These are phyloP conservation scores for Malaclemys terrapin DNA, from an alignment of 2,113 vertebrate genomes.

Conservation along the genomic window DNA sequence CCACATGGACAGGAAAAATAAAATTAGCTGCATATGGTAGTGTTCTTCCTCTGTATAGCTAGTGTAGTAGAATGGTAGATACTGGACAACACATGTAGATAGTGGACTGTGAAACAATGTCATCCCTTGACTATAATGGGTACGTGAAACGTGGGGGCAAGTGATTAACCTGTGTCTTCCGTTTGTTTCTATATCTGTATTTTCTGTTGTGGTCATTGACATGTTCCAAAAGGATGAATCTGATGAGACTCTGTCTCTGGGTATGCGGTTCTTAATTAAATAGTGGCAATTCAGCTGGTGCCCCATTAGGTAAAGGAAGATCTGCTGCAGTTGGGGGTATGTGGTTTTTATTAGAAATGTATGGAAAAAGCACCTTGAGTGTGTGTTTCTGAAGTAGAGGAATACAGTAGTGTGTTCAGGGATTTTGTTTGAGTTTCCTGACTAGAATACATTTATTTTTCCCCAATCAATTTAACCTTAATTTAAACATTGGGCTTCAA, in stretches of 20 bases:
- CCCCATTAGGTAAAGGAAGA: background rate
- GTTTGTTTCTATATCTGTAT: background rate
- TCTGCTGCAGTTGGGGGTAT: accelerated
- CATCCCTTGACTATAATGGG: background rate
- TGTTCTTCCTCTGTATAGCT: background rate
- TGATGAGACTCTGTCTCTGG: background rate
- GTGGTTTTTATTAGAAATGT: background rate
- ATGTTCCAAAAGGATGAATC: background rate
- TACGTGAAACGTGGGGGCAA: background rate
- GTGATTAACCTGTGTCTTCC: background rate
- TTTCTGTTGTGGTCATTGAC: background rate
- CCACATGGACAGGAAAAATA: background rate
- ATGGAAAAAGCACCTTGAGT: background rate
- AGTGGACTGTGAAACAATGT: background rate
- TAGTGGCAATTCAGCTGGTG: background rate
- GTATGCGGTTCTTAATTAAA: background rate
- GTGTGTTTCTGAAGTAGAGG: accelerated
- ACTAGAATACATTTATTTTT: background rate
- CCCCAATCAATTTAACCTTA: background rate
- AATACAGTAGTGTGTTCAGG: background rate
- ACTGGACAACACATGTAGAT: accelerated
- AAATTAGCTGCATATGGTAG: accelerated
- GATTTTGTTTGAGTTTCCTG: background rate
- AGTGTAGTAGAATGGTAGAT: accelerated
- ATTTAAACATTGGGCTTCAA: background rate